A percentile compares a stretch with the other conserved stretches of the same genome.
phyloP scores from a whole-genome alignment of 1,140 invertebrate species.

The Panonychus citri region DNA sequence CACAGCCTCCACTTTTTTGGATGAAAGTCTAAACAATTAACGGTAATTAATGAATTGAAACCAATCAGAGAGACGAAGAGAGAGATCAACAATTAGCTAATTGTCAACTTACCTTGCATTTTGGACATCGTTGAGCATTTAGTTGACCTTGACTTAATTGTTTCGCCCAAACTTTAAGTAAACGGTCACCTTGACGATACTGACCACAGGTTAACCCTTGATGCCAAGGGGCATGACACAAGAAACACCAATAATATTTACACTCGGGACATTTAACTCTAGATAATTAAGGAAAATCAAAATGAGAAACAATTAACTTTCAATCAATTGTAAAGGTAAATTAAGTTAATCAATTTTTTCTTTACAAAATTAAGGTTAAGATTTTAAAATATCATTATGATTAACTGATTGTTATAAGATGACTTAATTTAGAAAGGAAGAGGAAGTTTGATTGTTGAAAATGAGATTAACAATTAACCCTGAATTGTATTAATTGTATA shows the following conservation, averaged over 20 bases:
- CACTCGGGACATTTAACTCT: slow-evolving; percentile 21
- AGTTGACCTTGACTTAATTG: slow-evolving; percentile 21
- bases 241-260: slow-evolving; percentile 24
- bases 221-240: slow-evolving; percentile 26
- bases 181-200: slow-evolving; percentile 22
- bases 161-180: slow-evolving; percentile 24
- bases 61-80: neutral
- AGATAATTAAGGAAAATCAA: neutral
- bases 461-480: too few species aligned
- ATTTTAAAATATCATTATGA: too few species aligned
- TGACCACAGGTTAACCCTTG: slow-evolving; percentile 23
- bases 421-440: too few species aligned
- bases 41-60: too few species aligned
- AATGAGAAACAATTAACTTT: neutral
- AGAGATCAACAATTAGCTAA: neutral
- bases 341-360: too few species aligned
- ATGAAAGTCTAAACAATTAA: slow-evolving; percentile 27
- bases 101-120: slow-evolving; percentile 22
- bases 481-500: too few species aligned
- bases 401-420: too few species aligned
- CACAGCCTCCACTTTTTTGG: slow-evolving; percentile 24
- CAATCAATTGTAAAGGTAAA: too few species aligned
- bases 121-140: slow-evolving; percentile 27
- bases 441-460: too few species aligned
- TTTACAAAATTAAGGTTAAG: too few species aligned